These are phyloP conservation scores for Lepus europaeus DNA, from an alignment of 2,113 vertebrate species.

Conservation along the genomic window DNA sequence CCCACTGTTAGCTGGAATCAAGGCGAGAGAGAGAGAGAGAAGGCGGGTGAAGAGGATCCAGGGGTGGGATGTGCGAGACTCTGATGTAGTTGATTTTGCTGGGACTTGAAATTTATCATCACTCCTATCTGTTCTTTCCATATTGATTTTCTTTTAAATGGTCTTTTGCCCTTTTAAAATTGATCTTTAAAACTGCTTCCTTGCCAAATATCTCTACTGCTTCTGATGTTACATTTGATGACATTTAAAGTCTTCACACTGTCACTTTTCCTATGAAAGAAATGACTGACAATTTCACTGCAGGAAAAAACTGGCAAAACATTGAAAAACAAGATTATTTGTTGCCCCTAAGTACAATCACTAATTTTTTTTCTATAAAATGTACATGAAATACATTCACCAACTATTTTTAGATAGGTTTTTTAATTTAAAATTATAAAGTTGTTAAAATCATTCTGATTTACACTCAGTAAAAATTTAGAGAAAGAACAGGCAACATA, in stretches of 20 bases:
- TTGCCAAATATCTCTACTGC: slow-evolving; percentile 53
- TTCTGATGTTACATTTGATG: slow-evolving; percentile 52
- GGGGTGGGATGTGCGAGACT: neutral
- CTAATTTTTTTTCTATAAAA: slow-evolving; percentile 58
- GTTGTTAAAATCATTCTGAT: slow-evolving; percentile 49
- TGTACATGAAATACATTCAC: neutral
- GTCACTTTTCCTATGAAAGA: slow-evolving; percentile 42
- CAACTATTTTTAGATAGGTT: slow-evolving; percentile 51
- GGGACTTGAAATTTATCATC: slow-evolving; percentile 68
- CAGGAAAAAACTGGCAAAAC: neutral
- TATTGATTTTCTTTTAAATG: slow-evolving; percentile 76
- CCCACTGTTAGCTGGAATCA: neutral
- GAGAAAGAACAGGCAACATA: slow-evolving; percentile 30
- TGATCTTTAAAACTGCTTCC: slow-evolving; percentile 62
- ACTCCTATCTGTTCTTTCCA: slow-evolving; percentile 60
- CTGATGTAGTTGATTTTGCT: slow-evolving; percentile 60
- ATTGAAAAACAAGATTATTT: slow-evolving; percentile 33
- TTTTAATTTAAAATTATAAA: slow-evolving; percentile 61
- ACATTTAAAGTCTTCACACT: slow-evolving; percentile 74
- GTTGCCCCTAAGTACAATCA: neutral
- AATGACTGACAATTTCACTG: slow-evolving; percentile 25
- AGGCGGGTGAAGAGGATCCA: neutral
- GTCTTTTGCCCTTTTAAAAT: slow-evolving; percentile 75
- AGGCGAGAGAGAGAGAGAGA: slow-evolving; percentile 47
- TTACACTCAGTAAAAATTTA: neutral